Evolutionary conservation across 1,140 invertebrate species (phyloP).

Genomic region (Tetranychus cinnabarinus): DNA sequence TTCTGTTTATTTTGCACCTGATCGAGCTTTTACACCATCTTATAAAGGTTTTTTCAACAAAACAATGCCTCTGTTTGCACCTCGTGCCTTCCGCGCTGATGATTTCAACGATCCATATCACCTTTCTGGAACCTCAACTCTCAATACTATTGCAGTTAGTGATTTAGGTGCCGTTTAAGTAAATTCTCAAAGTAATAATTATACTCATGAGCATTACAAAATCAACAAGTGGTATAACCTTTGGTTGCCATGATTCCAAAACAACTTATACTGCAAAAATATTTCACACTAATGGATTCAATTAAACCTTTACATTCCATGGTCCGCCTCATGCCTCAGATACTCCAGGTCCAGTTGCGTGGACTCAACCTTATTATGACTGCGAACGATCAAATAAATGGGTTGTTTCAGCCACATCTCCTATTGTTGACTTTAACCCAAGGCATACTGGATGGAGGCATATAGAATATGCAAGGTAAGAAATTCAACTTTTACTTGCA

Average conservation of each 20-base stretch:
- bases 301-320: slow-evolving; percentile 81
- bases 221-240: slow-evolving; percentile 67
- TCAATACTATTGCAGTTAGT: slow-evolving; percentile 39
- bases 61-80: slow-evolving; percentile 80
- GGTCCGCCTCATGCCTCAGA: slow-evolving; percentile 63
- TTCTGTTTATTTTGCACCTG: slow-evolving; percentile 78
- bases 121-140: slow-evolving; percentile 64
- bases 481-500: slow-evolving; percentile 9
- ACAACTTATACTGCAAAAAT: slow-evolving; percentile 51
- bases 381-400: slow-evolving; percentile 85
- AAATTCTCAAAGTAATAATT: slow-evolving; percentile 51
- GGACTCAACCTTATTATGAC: slow-evolving; percentile 85
- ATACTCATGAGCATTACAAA: slow-evolving; percentile 65
- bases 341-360: slow-evolving; percentile 66
- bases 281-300: slow-evolving; percentile 80
- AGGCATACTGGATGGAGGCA: slow-evolving; percentile 80
- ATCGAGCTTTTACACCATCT: slow-evolving; percentile 78
- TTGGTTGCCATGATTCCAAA: slow-evolving; percentile 85
- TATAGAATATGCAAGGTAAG: slow-evolving; percentile 80
- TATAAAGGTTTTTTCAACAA: slow-evolving; percentile 91
- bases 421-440: slow-evolving; percentile 83
- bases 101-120: slow-evolving; percentile 87
- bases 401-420: slow-evolving; percentile 73
- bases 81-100: slow-evolving; percentile 54
- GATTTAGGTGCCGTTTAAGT: slow-evolving; percentile 58